phyloP scores from a whole-genome alignment of 1,140 invertebrate species.

The Trichonephila clavipes region DNA sequence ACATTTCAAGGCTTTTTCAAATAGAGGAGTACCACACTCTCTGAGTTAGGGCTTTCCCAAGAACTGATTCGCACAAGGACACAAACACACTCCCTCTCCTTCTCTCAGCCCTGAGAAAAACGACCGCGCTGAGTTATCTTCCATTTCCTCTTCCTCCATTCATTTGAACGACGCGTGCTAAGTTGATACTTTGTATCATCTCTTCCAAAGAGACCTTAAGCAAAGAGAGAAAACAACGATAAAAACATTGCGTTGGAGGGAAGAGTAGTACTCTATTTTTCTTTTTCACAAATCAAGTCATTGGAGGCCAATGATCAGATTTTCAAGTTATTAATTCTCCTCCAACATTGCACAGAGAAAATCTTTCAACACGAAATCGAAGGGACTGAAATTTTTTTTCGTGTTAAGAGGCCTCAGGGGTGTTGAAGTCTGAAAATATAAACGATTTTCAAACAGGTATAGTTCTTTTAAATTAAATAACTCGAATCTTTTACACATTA shows the following conservation, averaged over 20 bases:
- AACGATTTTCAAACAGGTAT: no score
- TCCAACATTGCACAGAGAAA: no score
- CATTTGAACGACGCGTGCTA: constrained; percentile 23
- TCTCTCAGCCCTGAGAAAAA: neutral
- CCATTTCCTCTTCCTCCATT: constrained; percentile 24
- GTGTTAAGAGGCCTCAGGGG: no score
- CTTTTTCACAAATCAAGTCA: no score
- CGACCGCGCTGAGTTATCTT: neutral
- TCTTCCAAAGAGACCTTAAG: neutral
- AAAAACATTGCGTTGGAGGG: neutral
- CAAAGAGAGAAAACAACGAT: constrained; percentile 21
- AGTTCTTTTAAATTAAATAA: no score
- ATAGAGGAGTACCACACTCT: neutral
- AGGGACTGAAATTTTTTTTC: no score
- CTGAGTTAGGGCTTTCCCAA: constrained; percentile 31
- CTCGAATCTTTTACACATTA: no score
- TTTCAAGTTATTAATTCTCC: no score
- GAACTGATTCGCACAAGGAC: neutral
- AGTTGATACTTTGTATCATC: constrained; percentile 62
- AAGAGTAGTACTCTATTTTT: neutral
- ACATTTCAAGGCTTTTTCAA: neutral
- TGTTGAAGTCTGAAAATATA: no score
- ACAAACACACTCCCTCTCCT: neutral
- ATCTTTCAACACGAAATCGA: no score
- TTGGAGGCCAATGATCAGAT: no score